Evolutionary conservation across 2,797 vertebrate species (phyloP), one percentile per base, ranked within the genome.

Genomic region (Parauchenoglanis ngamensis): DNA sequence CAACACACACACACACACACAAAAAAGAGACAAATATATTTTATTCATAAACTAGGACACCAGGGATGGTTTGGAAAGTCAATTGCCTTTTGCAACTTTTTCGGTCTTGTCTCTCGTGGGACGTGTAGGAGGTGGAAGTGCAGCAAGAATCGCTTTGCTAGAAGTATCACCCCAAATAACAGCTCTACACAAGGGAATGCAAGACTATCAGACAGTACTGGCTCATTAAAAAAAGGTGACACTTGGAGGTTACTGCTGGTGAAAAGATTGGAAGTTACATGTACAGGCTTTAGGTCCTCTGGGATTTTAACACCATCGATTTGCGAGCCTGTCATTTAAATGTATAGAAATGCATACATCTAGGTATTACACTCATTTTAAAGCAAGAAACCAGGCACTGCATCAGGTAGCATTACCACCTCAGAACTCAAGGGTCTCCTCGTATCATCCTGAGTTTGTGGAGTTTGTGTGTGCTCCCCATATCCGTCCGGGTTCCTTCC

Each of bases 21-120:
- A 46, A 11, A 79, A 77, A 44, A 54, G 19, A 87, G 40, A 85
- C 63, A 85, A 77, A 15, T 17, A 87, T 76, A 79, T 84, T 86
- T 78, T 84, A 89, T 85, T 89, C 81, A 87, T 86, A 44, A 59
- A 19, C n/a, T 3, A 57, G 84, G 52, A 54, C 28, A 49, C n/a
- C 15, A 4, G 7, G 46, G 61, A 86, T 40, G 63, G 68, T 87
- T 80, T 59, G 40, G 80, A 83, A 86, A 87, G 59, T 87, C 52
- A 75, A 76, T 85, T 65, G 59, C 19, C 56, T 90, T 84, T 57
- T 44, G 78, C 56, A 61, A 40, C 15, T 31, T 86, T 82, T 70
- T 77, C 44, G 12, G 2, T 72, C 49, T 87, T 15, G 35, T 82
- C 0, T 35, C 63, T 88, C 46, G 3, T 63, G 72, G 56, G 70